phyloP scores from a whole-genome alignment of 2,797 vertebrate species.

The Nasua narica region DNA sequence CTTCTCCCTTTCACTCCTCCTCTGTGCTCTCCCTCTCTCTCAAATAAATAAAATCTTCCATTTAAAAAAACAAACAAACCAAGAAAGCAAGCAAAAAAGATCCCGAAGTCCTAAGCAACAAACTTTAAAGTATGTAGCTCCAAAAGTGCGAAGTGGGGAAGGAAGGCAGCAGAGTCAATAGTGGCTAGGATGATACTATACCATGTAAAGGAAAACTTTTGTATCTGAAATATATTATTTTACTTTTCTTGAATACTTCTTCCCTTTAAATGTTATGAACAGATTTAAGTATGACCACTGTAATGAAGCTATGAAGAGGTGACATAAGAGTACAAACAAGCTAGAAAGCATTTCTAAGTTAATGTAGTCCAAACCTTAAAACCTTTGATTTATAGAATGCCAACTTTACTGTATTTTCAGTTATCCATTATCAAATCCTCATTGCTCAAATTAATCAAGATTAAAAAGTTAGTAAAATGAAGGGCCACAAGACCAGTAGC shows the following conservation, averaged over 20 bases:
- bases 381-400: background rate
- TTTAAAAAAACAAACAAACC: too few species aligned
- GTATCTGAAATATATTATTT: background rate
- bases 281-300: background rate
- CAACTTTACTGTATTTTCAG: conserved; percentile 3
- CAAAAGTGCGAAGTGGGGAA: background rate
- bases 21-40: too few species aligned
- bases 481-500: background rate
- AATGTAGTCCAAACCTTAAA: background rate
- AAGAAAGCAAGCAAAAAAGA: background rate
- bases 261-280: background rate
- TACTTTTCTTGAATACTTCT: background rate
- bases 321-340: background rate
- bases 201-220: background rate
- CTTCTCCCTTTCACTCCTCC: too few species aligned
- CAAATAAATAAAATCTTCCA: too few species aligned
- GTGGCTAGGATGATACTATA: background rate
- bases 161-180: background rate
- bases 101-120: background rate
- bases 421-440: background rate
- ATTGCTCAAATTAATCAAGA: conserved; percentile 3
- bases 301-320: background rate
- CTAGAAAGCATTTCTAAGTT: background rate
- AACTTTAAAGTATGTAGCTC: background rate
- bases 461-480: background rate